Percentiles rank a stretch among this genome's conserved stretches.
phyloP scores from a whole-genome alignment of 2,888 invertebrate species.

The Rotaria sp. region DNA sequence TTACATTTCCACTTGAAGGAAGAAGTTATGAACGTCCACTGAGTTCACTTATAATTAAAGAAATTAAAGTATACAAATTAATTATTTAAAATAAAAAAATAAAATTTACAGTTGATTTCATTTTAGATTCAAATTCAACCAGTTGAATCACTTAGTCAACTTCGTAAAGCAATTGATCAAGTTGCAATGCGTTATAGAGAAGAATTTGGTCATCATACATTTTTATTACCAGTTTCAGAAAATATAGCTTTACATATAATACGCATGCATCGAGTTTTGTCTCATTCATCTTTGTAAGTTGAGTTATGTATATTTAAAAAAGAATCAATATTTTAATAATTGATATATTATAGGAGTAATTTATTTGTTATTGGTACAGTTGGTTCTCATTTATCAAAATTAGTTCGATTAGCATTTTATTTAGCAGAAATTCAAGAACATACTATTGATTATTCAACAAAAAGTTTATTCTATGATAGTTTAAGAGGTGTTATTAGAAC shows the following conservation, averaged over 20 bases:
- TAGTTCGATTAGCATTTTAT: conserved; percentile 53
- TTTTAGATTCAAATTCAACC: conserved; percentile 19
- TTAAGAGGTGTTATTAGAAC: conserved; percentile 54
- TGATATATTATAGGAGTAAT: conserved; percentile 49
- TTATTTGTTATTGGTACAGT: conserved; percentile 52
- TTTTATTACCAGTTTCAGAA: conserved; percentile 53
- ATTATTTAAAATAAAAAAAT: not conserved
- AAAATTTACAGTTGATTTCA: not conserved
- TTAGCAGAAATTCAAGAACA: conserved; percentile 53
- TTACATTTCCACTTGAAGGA: conserved; percentile 52
- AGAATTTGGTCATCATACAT: conserved; percentile 52
- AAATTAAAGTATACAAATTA: conserved; percentile 47
- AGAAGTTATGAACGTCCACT: conserved; percentile 50
- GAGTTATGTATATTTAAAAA: not conserved
- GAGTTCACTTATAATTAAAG: conserved; percentile 48
- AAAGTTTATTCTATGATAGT: conserved; percentile 54
- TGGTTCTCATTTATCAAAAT: conserved; percentile 52
- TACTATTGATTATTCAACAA: conserved; percentile 51
- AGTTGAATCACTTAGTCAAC: conserved; percentile 29
- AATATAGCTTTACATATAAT: conserved; percentile 51
- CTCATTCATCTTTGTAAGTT: conserved; percentile 52
- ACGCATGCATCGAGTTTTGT: conserved; percentile 52
- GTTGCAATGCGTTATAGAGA: conserved; percentile 50
- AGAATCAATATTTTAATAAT: conserved; percentile 32
- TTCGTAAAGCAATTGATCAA: conserved; percentile 32